phyloP scores from a whole-genome alignment of 2,113 vertebrate species.

The Microtus montanus region DNA sequence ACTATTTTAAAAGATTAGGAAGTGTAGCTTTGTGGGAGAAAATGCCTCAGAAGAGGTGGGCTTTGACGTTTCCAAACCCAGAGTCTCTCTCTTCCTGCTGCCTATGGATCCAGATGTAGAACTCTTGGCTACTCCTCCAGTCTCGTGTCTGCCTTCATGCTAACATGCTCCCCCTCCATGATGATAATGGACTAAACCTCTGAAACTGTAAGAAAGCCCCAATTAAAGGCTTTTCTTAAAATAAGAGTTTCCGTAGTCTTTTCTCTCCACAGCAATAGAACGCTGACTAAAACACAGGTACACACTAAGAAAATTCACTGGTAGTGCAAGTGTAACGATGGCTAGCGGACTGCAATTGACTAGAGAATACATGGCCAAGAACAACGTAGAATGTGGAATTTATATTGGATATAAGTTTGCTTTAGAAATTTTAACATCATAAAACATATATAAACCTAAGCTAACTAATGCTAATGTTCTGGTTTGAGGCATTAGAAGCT shows the following conservation, averaged over 20 bases:
- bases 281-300: neutral
- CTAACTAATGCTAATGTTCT: neutral
- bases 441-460: neutral
- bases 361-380: neutral
- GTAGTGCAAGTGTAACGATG: neutral
- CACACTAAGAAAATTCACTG: neutral
- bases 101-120: neutral
- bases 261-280: neutral
- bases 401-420: neutral
- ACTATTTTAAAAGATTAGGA: neutral
- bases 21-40: neutral
- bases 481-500: neutral
- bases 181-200: neutral
- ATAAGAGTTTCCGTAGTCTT: neutral
- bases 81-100: neutral
- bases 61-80: neutral
- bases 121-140: neutral
- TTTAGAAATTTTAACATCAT: neutral
- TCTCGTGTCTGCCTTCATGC: neutral
- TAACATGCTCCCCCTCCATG: neutral
- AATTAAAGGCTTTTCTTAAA: neutral
- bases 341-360: neutral
- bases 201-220: neutral
- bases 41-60: neutral
- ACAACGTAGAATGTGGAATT: conserved; percentile 10